phyloP scores from a whole-genome alignment of 2,113 vertebrate species.

The Zingel zingel region DNA sequence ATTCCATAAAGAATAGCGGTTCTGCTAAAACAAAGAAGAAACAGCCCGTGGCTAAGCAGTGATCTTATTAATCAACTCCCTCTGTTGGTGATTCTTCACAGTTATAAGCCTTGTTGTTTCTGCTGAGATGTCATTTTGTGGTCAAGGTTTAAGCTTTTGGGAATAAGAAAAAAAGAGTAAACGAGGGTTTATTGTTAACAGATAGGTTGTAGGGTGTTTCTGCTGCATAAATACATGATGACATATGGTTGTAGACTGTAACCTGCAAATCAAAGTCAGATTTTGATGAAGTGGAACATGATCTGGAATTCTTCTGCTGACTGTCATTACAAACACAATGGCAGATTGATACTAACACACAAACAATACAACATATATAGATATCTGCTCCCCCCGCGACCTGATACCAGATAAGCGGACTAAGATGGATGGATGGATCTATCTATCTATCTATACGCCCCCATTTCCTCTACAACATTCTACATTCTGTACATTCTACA shows the following conservation, averaged over 20 bases:
- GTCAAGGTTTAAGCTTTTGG: constrained; percentile 16
- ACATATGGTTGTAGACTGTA: not conserved
- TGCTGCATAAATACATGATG: not conserved
- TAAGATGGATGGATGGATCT: too few relatives aligned
- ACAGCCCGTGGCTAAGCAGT: not conserved
- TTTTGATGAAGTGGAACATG: not conserved
- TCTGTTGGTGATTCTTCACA: constrained; percentile 24
- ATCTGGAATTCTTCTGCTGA: not conserved
- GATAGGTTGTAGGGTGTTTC: not conserved
- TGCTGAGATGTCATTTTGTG: constrained; percentile 29
- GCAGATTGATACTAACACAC: not conserved
- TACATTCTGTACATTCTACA: not conserved
- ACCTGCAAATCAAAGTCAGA: not conserved
- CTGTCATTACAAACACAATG: constrained; percentile 13
- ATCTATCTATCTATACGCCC: too few relatives aligned
- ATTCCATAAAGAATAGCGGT: constrained; percentile 20
- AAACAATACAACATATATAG: not conserved
- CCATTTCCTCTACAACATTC: not conserved
- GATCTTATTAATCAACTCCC: constrained; percentile 40
- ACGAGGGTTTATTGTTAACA: constrained; percentile 6
- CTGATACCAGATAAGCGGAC: too few relatives aligned
- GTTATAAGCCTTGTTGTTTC: constrained; percentile 20
- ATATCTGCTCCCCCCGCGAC: too few relatives aligned
- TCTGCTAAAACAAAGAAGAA: constrained; percentile 48
- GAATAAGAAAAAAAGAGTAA: not conserved